These are phyloP conservation scores for Kryphioiulus occultus DNA, from an alignment of 2,888 invertebrate species.

Conservation along the genomic window DNA sequence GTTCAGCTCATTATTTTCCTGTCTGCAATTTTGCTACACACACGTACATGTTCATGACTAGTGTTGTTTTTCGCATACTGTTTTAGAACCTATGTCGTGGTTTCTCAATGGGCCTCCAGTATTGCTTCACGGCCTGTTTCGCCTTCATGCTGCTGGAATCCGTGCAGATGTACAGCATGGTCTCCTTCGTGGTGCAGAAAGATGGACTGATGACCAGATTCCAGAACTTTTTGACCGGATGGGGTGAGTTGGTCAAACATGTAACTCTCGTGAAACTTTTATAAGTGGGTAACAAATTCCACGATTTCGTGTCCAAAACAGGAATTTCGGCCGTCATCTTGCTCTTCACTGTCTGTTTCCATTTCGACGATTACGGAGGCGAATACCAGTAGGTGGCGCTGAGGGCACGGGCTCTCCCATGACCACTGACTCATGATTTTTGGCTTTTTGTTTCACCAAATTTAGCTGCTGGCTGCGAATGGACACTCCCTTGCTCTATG, in stretches of 20 bases:
- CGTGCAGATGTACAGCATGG: slow-evolving; percentile 59
- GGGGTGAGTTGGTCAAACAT: slow-evolving; percentile 55
- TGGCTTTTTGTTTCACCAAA: no score
- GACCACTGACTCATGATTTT: no score
- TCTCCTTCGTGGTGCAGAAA: slow-evolving; percentile 58
- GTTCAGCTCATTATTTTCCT: not conserved
- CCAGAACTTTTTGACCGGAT: slow-evolving; percentile 58
- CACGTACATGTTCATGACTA: no score
- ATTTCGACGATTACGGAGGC: slow-evolving; percentile 58
- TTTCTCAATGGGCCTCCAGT: slow-evolving; percentile 57
- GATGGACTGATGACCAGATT: slow-evolving; percentile 57
- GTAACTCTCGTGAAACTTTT: no score
- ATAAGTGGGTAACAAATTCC: no score
- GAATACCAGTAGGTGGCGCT: slow-evolving; percentile 56
- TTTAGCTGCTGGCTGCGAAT: slow-evolving; percentile 58
- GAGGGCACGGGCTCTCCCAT: not conserved
- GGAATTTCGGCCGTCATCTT: slow-evolving; percentile 56
- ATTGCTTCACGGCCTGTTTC: slow-evolving; percentile 59
- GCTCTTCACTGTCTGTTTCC: slow-evolving; percentile 57
- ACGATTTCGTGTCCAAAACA: not conserved
- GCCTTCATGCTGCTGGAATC: slow-evolving; percentile 58
- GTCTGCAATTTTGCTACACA: no score
- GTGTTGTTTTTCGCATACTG: no score
- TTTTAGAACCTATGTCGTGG: slow-evolving; percentile 57
- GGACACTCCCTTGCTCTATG: slow-evolving; percentile 56